These are phyloP conservation scores for Morpho helenor DNA, from an alignment of 2,888 invertebrate genomes.

Conservation along the genomic window DNA sequence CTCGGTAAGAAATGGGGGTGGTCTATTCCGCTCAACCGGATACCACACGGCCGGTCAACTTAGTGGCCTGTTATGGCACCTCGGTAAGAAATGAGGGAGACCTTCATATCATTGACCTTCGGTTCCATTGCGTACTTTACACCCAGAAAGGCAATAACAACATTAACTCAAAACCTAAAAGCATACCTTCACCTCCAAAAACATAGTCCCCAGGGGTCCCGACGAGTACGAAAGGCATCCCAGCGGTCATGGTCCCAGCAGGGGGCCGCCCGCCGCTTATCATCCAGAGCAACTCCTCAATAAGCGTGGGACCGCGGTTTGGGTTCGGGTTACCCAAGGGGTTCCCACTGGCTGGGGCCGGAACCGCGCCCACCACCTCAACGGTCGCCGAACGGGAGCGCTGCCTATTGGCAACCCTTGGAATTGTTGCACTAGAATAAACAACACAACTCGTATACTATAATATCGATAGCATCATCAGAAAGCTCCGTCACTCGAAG, in stretches of 20 bases:
- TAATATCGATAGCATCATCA: too few species aligned
- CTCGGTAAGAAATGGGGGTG: too few species aligned
- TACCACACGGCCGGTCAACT: too few species aligned
- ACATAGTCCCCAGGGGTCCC: conserved; percentile 73
- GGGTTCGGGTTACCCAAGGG: conserved; percentile 22
- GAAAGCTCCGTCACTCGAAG: too few species aligned
- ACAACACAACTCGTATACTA: not conserved
- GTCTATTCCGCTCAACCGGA: too few species aligned
- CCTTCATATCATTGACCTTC: too few species aligned
- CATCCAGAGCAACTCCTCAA: conserved; percentile 69
- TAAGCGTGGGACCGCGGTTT: conserved; percentile 46
- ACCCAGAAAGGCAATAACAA: too few species aligned
- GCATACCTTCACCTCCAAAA: conserved; percentile 66
- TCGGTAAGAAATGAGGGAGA: too few species aligned
- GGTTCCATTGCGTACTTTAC: too few species aligned
- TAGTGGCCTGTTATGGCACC: too few species aligned
- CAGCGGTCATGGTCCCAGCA: conserved; percentile 52
- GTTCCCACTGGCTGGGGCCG: not conserved
- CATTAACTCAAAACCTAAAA: not conserved
- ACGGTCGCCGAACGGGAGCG: not conserved
- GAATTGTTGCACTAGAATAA: not conserved
- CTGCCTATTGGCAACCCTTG: not conserved
- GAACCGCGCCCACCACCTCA: not conserved
- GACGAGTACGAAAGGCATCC: conserved; percentile 66
- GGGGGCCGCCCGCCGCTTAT: conserved; percentile 55